A percentile compares a stretch with the other conserved stretches of the same genome.
phyloP scores from a whole-genome alignment of 1,140 invertebrate species.

The Trichogramma pretiosum region DNA sequence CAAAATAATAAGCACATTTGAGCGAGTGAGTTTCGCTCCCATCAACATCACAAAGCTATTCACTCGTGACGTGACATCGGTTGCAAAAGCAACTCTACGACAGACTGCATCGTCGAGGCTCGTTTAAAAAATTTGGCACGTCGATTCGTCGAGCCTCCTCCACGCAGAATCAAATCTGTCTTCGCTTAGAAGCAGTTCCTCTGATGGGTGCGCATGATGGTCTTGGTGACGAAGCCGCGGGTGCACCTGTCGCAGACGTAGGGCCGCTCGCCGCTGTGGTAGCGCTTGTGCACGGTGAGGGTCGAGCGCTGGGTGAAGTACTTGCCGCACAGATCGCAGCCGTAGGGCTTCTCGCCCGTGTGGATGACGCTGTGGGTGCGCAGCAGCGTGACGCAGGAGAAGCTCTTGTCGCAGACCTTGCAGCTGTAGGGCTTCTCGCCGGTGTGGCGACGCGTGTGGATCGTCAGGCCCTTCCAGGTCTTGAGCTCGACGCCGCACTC shows the following conservation, averaged over 20 bases:
- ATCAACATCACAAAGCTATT: too few species aligned
- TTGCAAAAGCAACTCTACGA: neutral
- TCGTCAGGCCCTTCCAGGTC: conserved; percentile 47
- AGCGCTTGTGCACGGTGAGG: conserved; percentile 66
- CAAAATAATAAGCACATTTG: too few species aligned
- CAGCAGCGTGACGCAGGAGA: conserved; percentile 55
- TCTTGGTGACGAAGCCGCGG: conserved; percentile 56
- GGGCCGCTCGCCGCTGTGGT: conserved; percentile 69
- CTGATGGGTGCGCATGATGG: conserved; percentile 53
- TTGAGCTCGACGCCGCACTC: conserved; percentile 36
- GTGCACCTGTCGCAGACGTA: conserved; percentile 62
- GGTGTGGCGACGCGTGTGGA: conserved; percentile 45
- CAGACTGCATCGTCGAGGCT: neutral
- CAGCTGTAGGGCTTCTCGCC: conserved; percentile 52
- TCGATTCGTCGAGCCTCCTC: too few species aligned
- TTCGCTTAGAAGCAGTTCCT: conserved; percentile 40
- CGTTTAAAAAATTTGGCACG: too few species aligned
- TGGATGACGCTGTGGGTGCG: conserved; percentile 56
- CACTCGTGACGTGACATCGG: too few species aligned
- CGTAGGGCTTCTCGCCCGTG: conserved; percentile 57
- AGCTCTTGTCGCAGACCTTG: conserved; percentile 54
- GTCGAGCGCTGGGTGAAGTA: conserved; percentile 70
- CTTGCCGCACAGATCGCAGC: conserved; percentile 62
- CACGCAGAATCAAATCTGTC: too few species aligned
- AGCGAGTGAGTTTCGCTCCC: too few species aligned